Base-by-base conservation (phyloP, 2,888 invertebrate species). In the Lysandra bellargus region DNA sequence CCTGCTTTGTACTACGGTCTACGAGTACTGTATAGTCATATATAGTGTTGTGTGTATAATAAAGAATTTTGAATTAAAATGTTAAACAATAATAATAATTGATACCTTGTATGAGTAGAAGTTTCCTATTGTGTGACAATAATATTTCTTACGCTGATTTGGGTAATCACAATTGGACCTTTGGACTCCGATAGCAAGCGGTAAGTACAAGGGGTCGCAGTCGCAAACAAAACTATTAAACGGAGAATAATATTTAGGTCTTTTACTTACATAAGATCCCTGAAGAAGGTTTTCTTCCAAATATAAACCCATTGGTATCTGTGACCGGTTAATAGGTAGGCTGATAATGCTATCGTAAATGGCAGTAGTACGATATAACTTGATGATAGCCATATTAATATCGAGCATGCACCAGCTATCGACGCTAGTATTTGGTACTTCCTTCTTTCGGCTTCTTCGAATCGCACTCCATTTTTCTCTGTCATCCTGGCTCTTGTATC, bases 261-360 rank as follows among this genome's bases (percentile, higher is more conserved):
- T 12, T 37, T 23, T 33, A 93, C 93, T 92, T 77, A 95, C 95
- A 88, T 84, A 82, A 89, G 84, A 84, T 95, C 95, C 74, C 95
- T 87, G 37, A 87, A 86, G 78, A 88, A 86, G 0, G 95, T 95
- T 85, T 92, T 93, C 84, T 88, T 89, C 89, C 91, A 92, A 14
- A 95, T 93, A 82, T 93, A 94, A 57, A 94, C 83, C 95, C 95
- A 95, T 82, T 95, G 94, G 81, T 94, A 94, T 82, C 94, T 86
- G 80, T 93, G 88, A 0, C 95, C 94, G 0, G 93, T 93, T 87
- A 94, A 85, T 77, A 95, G 87, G 80, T 91, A 94, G 0, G 87
- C 84, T 0, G 90, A 85, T 0, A 89, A n/a, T 3, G 90, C 81
- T 0, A 87, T 89, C 6, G 93, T 82, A 3, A 86, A 79, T 0